Base-by-base conservation (phyloP, 2,113 vertebrate genomes). In the Laterallus jamaicensis region DNA sequence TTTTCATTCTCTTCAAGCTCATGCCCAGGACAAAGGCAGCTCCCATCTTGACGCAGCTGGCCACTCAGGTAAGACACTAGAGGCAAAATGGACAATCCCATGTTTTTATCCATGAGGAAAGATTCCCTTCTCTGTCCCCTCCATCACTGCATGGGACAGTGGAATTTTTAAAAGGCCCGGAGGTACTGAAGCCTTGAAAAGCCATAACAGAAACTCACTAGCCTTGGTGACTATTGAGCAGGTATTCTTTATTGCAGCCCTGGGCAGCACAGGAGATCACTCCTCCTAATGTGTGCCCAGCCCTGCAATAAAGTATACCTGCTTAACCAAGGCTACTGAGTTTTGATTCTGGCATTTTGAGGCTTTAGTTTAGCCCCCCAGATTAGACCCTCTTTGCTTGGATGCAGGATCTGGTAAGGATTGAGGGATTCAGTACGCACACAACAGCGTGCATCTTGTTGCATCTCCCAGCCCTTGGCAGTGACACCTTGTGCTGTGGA, bases 401-500 rank as follows among this genome's bases (percentile, higher is more conserved):
- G 44, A 17, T 47, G 44, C 44, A 47, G 44, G 44, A 47, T 47
- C 44, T 17, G 6, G 44, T 47, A 47, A 47, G 44, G 44, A 19
- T 47, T 8, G 44, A 47, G 17, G 44, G 44, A 18, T 47, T 47
- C 17, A 19, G 17, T 47, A 47, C 15, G 2, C 29, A 35, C 24
- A 20, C 4, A 60, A 26, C 7, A 31, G 5, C 19, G 28, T 22
- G 10, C 16, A 59, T 22, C 31, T 71, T 7, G 2, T 75, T 7
- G 2, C 7, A n/a, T 59, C 3, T n/a, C 9, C 11, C 1, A 6
- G 7, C 7, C 15, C 7, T 21, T 39, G 29, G 5, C 44, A 90
- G 64, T 2, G 1, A n/a, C 20, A 21, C 12, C 15, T 19, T 50
- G 11, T 31, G 21, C 24, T 3, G 1, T 47, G 54, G 47, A 86